Evolutionary conservation across 2,888 invertebrate species (phyloP), one percentile per base, ranked within the genome.

Genomic region (Horisme vitalbata): DNA sequence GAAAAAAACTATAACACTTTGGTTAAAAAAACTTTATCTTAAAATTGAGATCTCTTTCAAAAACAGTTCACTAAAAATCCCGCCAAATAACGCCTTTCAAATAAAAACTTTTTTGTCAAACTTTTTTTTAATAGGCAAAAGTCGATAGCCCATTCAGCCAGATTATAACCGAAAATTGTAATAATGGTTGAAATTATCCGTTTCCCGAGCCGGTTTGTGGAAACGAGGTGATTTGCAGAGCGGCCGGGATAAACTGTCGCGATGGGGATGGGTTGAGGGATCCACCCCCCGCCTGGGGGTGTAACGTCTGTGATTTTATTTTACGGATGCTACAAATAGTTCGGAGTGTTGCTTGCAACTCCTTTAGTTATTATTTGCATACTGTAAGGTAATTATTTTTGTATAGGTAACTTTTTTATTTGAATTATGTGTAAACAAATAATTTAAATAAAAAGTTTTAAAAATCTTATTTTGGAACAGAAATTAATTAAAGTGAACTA

Each of bases 171-270:
- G 20, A 27, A 46, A 41, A 41, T 36, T 11, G 23, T 24, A 21
- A 35, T 76, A 75, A 73, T 57, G 55, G 48, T 41, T 52, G 54
- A 78, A 78, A 81, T 75, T 68, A 73, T 54, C 67, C 54, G 68
- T 77, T 47, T 45, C 67, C 46, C 57, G 55, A 58, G 61, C 64
- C n/a, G 72, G 71, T 73, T 71, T 63, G 61, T 51, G 52, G 58
- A 73, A 83, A 80, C 82, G 78, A 74, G 78, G 54, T 61, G 78
- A 77, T 81, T 79, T 76, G 66, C 68, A 63, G 66, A 69, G 67
- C 75, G 70, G 63, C 64, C 52, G 71, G 62, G 75, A 57, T 78
- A 76, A 80, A 84, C 83, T 85, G 85, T 72, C 75, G 71, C 56
- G 64, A 53, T 35, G 56, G 54, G 65, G 65, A 50, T 43, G 49